Evolutionary conservation across 2,113 vertebrate genomes (phyloP).

Genomic region (Oncorhynchus masou): DNA sequence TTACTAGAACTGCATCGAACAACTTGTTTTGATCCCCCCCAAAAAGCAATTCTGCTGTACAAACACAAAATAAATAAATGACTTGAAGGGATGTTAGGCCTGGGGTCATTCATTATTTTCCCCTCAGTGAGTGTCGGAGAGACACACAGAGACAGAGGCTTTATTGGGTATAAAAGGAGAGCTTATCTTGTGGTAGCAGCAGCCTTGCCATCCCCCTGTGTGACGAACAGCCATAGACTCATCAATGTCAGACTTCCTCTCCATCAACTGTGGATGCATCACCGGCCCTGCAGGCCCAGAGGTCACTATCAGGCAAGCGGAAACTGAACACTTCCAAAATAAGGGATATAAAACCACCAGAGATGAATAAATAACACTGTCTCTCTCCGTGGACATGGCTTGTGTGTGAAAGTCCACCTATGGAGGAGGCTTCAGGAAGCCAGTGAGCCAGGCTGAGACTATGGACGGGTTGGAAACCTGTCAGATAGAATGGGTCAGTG

Average conservation of each 20-base stretch:
- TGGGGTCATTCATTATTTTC: background rate
- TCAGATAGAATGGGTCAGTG: background rate
- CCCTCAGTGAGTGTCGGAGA: background rate
- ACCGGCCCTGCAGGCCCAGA: conserved; percentile 3
- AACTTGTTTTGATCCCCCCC: background rate
- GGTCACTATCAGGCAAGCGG: conserved; percentile 8
- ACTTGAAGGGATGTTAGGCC: background rate
- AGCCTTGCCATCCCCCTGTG: conserved; percentile 18
- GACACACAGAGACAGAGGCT: background rate
- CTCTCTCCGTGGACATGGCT: background rate
- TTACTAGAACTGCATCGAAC: background rate
- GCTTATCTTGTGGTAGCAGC: conserved; percentile 34
- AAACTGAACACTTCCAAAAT: background rate
- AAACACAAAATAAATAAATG: background rate
- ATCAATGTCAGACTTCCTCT: conserved; percentile 20
- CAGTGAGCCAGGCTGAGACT: background rate
- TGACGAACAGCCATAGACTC: background rate
- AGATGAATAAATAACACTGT: conserved; percentile 26
- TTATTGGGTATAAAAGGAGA: background rate
- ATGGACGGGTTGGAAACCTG: background rate
- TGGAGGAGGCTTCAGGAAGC: conserved; percentile 17
- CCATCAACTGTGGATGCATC: background rate
- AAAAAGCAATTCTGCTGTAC: background rate
- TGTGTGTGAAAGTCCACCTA: background rate
- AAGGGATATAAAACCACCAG: background rate